Conservation (phyloP, 2,797 vertebrate species). For the Cephalopachus bancanus region DNA sequence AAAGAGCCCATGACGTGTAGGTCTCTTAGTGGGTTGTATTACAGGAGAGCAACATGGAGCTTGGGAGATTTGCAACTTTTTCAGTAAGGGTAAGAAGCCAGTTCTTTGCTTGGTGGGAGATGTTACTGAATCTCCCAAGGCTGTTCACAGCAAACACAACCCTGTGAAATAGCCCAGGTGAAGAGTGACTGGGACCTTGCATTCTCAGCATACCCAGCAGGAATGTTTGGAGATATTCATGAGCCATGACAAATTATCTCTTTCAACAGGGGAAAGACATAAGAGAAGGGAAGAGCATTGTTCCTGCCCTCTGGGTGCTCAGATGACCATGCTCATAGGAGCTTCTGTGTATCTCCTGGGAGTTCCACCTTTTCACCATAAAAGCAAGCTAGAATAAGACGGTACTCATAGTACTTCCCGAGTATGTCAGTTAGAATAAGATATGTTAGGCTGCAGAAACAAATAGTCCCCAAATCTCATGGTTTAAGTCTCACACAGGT, state of each 20-base stretch:
- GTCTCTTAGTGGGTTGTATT: not conserved
- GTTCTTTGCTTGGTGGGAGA: not conserved
- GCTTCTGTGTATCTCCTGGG: not conserved
- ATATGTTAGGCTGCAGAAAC: not conserved
- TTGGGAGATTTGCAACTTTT: not conserved
- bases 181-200: not conserved
- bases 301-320: not conserved
- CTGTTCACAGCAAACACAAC: not conserved
- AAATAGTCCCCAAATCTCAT: not conserved
- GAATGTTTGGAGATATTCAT: not conserved
- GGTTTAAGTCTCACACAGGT: no score
- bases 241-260: not conserved
- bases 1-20: rapidly evolving
- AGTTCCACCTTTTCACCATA: not conserved
- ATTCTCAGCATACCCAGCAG: not conserved
- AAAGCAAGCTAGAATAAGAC: not conserved
- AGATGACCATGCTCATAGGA: rapidly evolving
- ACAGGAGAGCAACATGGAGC: not conserved
- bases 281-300: not conserved
- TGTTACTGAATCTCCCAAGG: not conserved
- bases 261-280: not conserved
- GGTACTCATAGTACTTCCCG: rapidly evolving
- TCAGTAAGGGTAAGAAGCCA: not conserved
- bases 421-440: not conserved
- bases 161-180: not conserved